phyloP scores from a whole-genome alignment of 2,888 invertebrate species.

The Neria commutata region DNA sequence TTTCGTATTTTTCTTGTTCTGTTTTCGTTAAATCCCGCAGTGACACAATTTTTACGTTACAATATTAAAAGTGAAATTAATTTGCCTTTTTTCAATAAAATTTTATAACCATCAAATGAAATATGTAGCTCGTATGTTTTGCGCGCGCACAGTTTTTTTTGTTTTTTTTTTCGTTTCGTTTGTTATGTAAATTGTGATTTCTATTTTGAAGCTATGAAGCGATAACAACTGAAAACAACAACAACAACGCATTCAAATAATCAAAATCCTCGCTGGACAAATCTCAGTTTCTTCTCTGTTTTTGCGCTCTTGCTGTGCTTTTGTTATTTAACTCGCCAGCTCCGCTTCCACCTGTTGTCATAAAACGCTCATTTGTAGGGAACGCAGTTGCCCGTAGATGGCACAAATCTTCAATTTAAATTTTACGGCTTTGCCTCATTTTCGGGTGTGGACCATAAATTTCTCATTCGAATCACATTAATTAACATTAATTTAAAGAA shows the following conservation, averaged over 20 bases:
- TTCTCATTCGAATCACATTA: constrained; percentile 58
- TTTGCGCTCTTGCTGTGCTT: too few relatives aligned
- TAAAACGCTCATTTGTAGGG: background rate
- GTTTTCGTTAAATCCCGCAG: too few relatives aligned
- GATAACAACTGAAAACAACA: background rate
- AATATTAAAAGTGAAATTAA: background rate
- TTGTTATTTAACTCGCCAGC: too few relatives aligned
- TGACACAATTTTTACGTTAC: background rate
- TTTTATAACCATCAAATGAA: too few relatives aligned
- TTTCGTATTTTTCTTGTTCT: too few relatives aligned
- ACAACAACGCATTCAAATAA: background rate
- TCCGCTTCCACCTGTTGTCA: constrained; percentile 3
- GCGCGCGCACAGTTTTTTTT: too few relatives aligned
- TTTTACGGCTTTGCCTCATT: constrained; percentile 25
- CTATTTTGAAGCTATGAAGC: background rate
- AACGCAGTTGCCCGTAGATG: background rate
- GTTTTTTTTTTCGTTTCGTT: background rate
- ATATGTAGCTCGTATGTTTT: too few relatives aligned
- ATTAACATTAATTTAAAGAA: constrained; percentile 52
- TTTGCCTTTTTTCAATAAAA: too few relatives aligned
- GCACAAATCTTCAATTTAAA: background rate
- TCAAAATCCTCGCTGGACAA: too few relatives aligned
- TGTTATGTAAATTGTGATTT: background rate
- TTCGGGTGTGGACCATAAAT: constrained; percentile 59
- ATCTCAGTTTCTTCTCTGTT: too few relatives aligned